Conservation (phyloP, 2,888 invertebrate species). For the Leptinotarsa haldemani region DNA sequence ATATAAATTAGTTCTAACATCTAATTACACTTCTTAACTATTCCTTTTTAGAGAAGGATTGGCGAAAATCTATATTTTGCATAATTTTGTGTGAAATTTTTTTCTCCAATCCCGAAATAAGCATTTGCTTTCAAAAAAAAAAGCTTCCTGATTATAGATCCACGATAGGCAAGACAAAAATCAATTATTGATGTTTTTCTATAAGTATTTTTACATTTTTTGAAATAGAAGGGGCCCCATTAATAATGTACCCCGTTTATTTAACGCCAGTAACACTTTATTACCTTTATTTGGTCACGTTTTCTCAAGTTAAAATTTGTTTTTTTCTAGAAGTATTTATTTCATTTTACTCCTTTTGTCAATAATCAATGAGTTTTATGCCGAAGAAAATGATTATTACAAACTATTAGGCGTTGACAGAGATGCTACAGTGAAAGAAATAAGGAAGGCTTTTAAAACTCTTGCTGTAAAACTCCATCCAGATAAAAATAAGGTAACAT, state of each 20-base stretch:
- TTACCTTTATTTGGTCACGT: not conserved
- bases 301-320: not conserved
- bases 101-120: no score
- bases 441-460: conserved; percentile 79
- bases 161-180: no score
- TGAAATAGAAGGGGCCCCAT: not conserved
- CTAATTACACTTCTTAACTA: no score
- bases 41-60: no score
- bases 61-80: no score
- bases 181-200: no score
- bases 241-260: not conserved
- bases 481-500: conserved; percentile 72
- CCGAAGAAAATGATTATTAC: conserved; percentile 56
- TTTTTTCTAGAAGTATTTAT: conserved; percentile 26
- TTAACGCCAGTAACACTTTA: no score
- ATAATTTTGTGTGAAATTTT: no score
- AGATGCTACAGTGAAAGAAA: conserved; percentile 76
- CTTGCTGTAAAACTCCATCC: conserved; percentile 78
- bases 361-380: conserved; percentile 11
- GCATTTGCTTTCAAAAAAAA: no score
- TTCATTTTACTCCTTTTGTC: conserved; percentile 16
- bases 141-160: no score
- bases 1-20: no score
- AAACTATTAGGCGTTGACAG: conserved; percentile 68
- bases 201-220: not conserved